A percentile compares a stretch with the other conserved stretches of the same genome.
These are phyloP conservation scores for Thera obeliscata DNA, from an alignment of 2,888 invertebrate species.

Conservation along the genomic window DNA sequence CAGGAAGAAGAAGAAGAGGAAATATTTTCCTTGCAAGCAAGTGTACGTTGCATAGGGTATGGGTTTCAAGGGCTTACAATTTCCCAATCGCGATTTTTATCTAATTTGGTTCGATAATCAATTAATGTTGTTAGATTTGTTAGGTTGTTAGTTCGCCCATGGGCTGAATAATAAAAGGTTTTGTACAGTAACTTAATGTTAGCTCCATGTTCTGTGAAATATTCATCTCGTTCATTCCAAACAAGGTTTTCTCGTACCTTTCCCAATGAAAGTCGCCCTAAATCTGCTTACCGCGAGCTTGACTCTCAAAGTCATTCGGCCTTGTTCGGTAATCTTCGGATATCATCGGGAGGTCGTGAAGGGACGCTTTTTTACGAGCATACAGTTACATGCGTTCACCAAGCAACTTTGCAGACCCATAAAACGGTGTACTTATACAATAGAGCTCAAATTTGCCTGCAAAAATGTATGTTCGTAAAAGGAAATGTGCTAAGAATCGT, in stretches of 20 bases:
- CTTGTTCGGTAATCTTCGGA: slow-evolving; percentile 64
- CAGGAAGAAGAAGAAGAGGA: too few species aligned
- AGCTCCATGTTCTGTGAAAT: slow-evolving; percentile 14
- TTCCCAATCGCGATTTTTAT: background rate
- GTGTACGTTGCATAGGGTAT: too few species aligned
- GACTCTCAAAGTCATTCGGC: slow-evolving; percentile 54
- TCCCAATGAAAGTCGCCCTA: slow-evolving; percentile 38
- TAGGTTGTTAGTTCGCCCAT: background rate
- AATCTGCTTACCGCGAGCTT: slow-evolving; percentile 41
- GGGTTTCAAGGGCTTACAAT: too few species aligned
- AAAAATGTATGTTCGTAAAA: slow-evolving; percentile 32
- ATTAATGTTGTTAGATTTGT: background rate
- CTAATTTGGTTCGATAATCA: background rate
- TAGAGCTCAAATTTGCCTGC: slow-evolving; percentile 50
- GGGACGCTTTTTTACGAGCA: slow-evolving; percentile 70
- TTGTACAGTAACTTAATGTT: slow-evolving; percentile 4
- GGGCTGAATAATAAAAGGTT: background rate
- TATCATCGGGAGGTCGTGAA: slow-evolving; percentile 65
- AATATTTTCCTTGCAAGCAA: too few species aligned
- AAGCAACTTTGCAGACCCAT: slow-evolving; percentile 37
- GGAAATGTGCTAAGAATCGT: slow-evolving; percentile 56
- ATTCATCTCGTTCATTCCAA: slow-evolving; percentile 17
- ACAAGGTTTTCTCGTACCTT: slow-evolving; percentile 21
- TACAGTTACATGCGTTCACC: slow-evolving; percentile 55
- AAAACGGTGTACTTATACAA: slow-evolving; percentile 28